A percentile compares a stretch with the other conserved stretches of the same genome.
These are phyloP conservation scores for Drosophila athabasca DNA, from an alignment of 1,140 invertebrate species.

Conservation along the genomic window DNA sequence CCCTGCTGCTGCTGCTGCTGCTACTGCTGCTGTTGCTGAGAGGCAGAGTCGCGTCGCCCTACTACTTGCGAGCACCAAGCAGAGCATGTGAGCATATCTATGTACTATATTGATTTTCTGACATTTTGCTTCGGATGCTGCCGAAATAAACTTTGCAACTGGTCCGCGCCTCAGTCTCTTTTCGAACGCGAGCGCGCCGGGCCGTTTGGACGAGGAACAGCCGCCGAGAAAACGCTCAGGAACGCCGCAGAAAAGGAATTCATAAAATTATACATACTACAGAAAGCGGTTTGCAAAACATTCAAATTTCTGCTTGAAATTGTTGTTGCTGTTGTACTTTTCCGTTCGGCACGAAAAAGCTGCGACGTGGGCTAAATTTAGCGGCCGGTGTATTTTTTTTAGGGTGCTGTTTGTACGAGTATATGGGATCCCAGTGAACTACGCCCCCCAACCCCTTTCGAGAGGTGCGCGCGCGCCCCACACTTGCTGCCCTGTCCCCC, in stretches of 20 bases:
- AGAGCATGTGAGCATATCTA: constrained; percentile 14
- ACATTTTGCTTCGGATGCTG: constrained; percentile 61
- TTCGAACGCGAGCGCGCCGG: constrained; percentile 62
- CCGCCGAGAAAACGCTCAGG: constrained; percentile 24
- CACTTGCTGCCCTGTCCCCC: constrained; percentile 9
- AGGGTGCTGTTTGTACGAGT: constrained; percentile 62
- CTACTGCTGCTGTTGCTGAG: neutral
- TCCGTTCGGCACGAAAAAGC: constrained; percentile 55
- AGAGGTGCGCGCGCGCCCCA: constrained; percentile 23
- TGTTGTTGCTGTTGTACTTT: constrained; percentile 53
- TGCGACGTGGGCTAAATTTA: constrained; percentile 72
- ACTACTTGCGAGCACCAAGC: constrained; percentile 20
- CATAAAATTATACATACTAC: constrained; percentile 72
- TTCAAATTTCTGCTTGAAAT: constrained; percentile 66
- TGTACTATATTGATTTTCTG: constrained; percentile 65
- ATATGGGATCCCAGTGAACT: constrained; percentile 39
- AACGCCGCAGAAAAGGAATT: constrained; percentile 48
- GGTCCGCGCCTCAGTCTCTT: constrained; percentile 57
- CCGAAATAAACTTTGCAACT: constrained; percentile 66
- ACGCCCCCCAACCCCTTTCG: constrained; percentile 14
- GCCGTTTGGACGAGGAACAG: constrained; percentile 16
- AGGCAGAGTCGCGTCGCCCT: neutral
- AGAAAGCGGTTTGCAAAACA: constrained; percentile 68
- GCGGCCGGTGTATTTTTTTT: constrained; percentile 70
- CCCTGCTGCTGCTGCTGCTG: constrained; percentile 5